Percentiles rank a stretch among this genome's conserved stretches.
Conservation (phyloP, 1,140 invertebrate genomes). For the Dendroctonus ponderosae region DNA sequence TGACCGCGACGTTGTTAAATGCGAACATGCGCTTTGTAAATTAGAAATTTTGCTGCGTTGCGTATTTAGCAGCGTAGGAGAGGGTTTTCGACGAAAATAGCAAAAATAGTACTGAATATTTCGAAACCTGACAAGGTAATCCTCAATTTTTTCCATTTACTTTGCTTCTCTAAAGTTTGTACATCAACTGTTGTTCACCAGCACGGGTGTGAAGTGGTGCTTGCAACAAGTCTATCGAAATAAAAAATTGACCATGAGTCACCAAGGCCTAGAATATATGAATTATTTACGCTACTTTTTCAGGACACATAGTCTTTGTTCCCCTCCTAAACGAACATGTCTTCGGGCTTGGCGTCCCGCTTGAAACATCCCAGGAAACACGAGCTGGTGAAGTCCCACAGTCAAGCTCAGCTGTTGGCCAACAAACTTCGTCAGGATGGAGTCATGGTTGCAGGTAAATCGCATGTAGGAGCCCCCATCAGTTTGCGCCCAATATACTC, state of each 20-base stretch:
- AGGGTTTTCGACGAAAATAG: constrained; percentile 26
- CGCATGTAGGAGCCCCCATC: no score
- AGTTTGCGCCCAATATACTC: no score
- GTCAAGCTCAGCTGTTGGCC: constrained; percentile 49
- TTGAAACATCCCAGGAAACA: constrained; percentile 49
- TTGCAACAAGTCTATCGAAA: not conserved
- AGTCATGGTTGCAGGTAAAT: constrained; percentile 48
- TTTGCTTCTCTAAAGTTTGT: constrained; percentile 7
- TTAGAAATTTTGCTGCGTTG: constrained; percentile 16
- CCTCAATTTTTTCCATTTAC: not conserved
- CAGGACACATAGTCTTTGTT: constrained; percentile 31
- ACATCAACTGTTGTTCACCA: not conserved
- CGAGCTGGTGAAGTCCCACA: constrained; percentile 49
- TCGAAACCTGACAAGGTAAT: constrained; percentile 29
- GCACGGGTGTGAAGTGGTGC: not conserved
- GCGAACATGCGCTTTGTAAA: not conserved
- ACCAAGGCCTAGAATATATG: constrained; percentile 7
- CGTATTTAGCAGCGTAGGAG: constrained; percentile 26
- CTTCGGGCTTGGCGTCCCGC: constrained; percentile 48
- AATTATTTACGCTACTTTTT: constrained; percentile 23
- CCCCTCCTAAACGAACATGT: constrained; percentile 43
- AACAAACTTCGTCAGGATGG: constrained; percentile 50
- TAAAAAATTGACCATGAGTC: constrained; percentile 27
- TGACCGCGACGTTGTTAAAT: not conserved
- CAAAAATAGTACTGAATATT: constrained; percentile 10